Percentiles rank a stretch among this genome's conserved stretches.
phyloP scores from a whole-genome alignment of 1,140 invertebrate genomes.

The Metaphire vulgaris region DNA sequence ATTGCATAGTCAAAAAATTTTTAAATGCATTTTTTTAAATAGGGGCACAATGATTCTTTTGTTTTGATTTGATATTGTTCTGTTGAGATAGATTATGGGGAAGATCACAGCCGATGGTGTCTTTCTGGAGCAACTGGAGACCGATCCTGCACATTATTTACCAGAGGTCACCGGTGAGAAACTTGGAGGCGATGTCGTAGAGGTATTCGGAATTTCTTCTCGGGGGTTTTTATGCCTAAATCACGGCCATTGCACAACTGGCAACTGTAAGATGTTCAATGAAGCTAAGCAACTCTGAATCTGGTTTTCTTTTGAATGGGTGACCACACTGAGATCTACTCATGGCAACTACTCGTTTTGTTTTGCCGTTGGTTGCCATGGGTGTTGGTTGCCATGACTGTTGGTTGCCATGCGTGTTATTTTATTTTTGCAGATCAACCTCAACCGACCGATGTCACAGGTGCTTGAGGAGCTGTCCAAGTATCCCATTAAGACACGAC shows the following conservation, averaged over 20 bases:
- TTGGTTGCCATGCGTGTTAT: not conserved
- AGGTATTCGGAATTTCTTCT: conserved; percentile 34
- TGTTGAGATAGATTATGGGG: conserved; percentile 40
- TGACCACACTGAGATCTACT: too few species aligned
- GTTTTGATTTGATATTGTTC: not conserved
- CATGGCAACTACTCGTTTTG: not conserved
- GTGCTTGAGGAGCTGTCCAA: conserved; percentile 40
- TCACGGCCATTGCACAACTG: not conserved
- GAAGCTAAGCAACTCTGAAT: too few species aligned
- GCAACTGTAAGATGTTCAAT: too few species aligned
- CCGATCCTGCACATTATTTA: conserved; percentile 50
- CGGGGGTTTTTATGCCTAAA: not conserved
- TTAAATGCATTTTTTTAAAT: too few species aligned
- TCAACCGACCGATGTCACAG: conserved; percentile 48
- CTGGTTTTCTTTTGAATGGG: too few species aligned
- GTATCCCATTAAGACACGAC: conserved; percentile 48
- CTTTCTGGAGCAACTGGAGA: conserved; percentile 52
- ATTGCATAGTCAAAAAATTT: too few species aligned
- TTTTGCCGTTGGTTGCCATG: not conserved
- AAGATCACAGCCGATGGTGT: conserved; percentile 51
- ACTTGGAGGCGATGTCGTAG: conserved; percentile 47
- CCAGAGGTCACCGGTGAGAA: conserved; percentile 45
- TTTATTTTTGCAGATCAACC: conserved; percentile 38
- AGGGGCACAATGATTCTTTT: too few species aligned
- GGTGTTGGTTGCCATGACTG: not conserved